phyloP scores from a whole-genome alignment of 1,140 invertebrate genomes.

The Polypedilum vanderplanki region DNA sequence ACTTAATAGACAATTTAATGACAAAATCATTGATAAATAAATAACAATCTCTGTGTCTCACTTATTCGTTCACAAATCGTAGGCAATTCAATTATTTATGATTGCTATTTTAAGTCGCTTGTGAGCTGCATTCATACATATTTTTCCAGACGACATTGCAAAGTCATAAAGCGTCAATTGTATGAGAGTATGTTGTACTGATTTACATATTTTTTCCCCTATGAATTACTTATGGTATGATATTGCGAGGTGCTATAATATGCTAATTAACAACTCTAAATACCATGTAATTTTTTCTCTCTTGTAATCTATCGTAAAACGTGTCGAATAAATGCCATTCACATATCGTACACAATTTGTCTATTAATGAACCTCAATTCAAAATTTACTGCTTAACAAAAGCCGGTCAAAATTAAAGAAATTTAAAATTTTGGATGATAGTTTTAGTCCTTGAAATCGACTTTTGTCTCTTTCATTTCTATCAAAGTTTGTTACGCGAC shows the following conservation, averaged over 20 bases:
- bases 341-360: background rate
- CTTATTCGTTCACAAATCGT: background rate
- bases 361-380: slow-evolving; percentile 12
- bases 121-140: background rate
- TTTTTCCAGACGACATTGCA: slow-evolving; percentile 3
- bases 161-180: background rate
- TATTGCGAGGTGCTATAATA: slow-evolving; percentile 12
- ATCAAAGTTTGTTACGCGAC: background rate
- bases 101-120: background rate
- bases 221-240: background rate
- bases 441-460: background rate
- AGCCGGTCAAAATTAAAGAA: background rate
- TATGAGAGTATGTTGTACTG: background rate
- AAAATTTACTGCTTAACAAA: background rate
- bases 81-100: slow-evolving; percentile 15
- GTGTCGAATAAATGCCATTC: background rate
- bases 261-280: slow-evolving; percentile 13
- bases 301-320: background rate
- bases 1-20: no score
- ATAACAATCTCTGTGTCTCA: background rate
- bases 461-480: background rate
- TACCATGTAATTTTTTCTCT: background rate
- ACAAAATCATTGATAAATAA: no score
- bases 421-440: background rate
- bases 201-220: background rate